Percentiles rank a stretch among this genome's conserved stretches.
Conservation (phyloP, 2,113 vertebrate species). For the Rutilus rutilus region DNA sequence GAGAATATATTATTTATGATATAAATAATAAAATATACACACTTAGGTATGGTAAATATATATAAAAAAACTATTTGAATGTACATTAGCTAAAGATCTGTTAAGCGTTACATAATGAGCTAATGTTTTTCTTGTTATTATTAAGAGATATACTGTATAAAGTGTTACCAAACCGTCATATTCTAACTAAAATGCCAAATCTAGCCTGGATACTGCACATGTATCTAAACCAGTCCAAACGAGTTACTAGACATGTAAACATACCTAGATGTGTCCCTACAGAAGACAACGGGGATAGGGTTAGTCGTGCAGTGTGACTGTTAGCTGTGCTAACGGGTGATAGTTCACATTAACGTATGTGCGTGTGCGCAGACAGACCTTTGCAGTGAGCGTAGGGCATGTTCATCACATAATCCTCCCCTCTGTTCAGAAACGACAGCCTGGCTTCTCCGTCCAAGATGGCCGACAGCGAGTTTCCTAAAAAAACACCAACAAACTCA, state of each 20-base stretch:
- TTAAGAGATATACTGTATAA: background rate
- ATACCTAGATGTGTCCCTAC: slow-evolving; percentile 34
- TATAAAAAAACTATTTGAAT: background rate
- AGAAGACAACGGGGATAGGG: slow-evolving; percentile 14
- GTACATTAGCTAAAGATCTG: background rate
- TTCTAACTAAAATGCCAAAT: background rate
- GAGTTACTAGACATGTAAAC: background rate
- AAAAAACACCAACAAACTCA: slow-evolving; percentile 58
- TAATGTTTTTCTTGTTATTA: background rate
- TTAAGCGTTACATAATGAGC: background rate
- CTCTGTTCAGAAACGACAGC: slow-evolving; percentile 92
- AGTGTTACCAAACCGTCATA: slow-evolving; percentile 19
- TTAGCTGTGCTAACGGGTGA: background rate
- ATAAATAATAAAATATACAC: background rate
- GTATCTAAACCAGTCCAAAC: slow-evolving; percentile 4
- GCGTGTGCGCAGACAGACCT: slow-evolving; percentile 76
- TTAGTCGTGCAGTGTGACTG: background rate
- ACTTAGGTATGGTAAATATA: too few relatives aligned
- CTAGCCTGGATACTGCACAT: background rate
- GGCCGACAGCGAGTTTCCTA: slow-evolving; percentile 97
- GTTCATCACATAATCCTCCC: slow-evolving; percentile 97
- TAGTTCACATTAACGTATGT: background rate
- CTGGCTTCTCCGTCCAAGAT: slow-evolving; percentile 95
- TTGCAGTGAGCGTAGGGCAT: slow-evolving; percentile 99
- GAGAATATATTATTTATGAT: background rate